Evolutionary conservation across 2,113 vertebrate species (phyloP).

Genomic region (Syngnathus scovelli): DNA sequence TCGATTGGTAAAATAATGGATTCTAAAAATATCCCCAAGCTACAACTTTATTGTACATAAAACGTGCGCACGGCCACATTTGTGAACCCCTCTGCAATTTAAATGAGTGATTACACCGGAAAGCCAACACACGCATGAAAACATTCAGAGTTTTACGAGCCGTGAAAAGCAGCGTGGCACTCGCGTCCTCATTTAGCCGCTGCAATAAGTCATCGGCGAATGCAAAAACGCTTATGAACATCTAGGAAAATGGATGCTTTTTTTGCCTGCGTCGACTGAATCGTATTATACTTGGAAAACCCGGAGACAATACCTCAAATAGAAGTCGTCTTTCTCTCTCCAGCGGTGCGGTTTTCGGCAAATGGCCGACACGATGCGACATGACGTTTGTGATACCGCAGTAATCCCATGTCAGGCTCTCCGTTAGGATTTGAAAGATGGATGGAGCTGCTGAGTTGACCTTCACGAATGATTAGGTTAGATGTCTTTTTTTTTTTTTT

Average conservation of each 20-base stretch:
- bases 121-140: background rate
- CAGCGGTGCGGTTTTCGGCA: constrained; percentile 33
- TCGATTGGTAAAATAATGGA: background rate
- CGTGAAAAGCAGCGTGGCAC: background rate
- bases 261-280: constrained; percentile 10
- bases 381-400: constrained; percentile 42
- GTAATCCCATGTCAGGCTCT: constrained; percentile 41
- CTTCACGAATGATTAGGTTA: constrained; percentile 37
- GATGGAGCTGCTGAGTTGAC: constrained; percentile 32
- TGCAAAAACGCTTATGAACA: constrained; percentile 18
- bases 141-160: background rate
- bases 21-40: no score
- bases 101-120: background rate
- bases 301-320: constrained; percentile 14
- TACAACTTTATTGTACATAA: background rate
- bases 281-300: constrained; percentile 23
- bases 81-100: background rate
- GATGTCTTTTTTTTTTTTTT: background rate
- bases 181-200: background rate
- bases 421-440: constrained; percentile 32
- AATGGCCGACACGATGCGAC: constrained; percentile 34
- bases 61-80: background rate
- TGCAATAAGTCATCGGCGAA: constrained; percentile 3
- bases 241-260: constrained; percentile 22
- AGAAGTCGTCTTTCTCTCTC: constrained; percentile 32